A percentile compares a stretch with the other conserved stretches of the same genome.
phyloP scores from a whole-genome alignment of 2,888 invertebrate species.

The Coecobrya sp. region DNA sequence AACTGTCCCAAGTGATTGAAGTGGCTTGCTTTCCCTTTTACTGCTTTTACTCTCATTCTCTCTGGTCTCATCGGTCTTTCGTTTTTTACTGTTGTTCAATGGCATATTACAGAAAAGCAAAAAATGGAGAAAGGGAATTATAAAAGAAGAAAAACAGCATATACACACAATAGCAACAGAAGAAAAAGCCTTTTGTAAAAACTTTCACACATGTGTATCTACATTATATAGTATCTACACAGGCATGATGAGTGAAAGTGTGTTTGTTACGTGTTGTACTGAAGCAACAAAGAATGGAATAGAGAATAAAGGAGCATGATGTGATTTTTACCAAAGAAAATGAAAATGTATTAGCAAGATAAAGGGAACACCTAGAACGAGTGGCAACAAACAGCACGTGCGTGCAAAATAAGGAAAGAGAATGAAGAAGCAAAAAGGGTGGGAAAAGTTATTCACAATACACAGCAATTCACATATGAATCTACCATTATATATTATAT shows the following conservation, averaged over 20 bases:
- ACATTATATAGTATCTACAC: not conserved
- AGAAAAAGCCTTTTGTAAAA: not conserved
- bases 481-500: not conserved
- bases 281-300: not conserved
- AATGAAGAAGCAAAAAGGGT: not conserved
- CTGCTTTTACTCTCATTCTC: not conserved
- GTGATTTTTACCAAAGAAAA: not conserved
- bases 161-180: not conserved
- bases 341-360: conserved; percentile 31
- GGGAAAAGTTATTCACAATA: not conserved
- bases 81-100: not conserved
- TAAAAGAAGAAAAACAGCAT: not conserved
- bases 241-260: conserved; percentile 28
- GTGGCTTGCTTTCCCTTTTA: conserved; percentile 31
- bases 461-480: not conserved
- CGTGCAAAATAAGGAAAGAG: not conserved
- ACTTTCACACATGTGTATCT: conserved; percentile 6
- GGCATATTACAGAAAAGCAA: not conserved
- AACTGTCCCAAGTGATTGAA: conserved; percentile 73
- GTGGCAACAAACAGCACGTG: not conserved
- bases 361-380: not conserved
- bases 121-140: not conserved
- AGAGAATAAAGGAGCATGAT: not conserved
- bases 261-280: not conserved
- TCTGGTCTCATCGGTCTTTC: not conserved